Evolutionary conservation across 2,113 vertebrate species (phyloP).

Genomic region (Cavia aperea): DNA sequence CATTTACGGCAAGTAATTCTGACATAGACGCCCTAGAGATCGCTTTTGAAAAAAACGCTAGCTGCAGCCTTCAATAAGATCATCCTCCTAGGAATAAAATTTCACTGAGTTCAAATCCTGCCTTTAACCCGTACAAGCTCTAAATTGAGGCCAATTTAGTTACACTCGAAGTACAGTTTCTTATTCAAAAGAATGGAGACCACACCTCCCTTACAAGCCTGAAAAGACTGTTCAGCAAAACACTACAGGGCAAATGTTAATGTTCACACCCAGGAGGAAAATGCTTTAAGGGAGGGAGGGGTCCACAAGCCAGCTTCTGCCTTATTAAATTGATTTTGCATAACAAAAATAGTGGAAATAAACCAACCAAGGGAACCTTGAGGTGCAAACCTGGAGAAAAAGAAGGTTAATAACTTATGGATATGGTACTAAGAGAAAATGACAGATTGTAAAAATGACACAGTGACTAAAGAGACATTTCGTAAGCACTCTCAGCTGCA

Average conservation of each 20-base stretch:
- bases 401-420: neutral
- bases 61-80: neutral
- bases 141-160: neutral
- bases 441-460: neutral
- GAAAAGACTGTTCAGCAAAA: neutral
- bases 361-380: neutral
- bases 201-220: neutral
- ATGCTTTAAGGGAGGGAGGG: neutral
- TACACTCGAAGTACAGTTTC: neutral
- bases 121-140: neutral
- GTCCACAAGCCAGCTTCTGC: neutral
- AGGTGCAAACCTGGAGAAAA: neutral
- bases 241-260: neutral
- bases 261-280: neutral
- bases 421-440: neutral
- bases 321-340: neutral
- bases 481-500: neutral
- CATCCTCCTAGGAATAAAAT: constrained; percentile 23
- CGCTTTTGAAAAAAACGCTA: neutral
- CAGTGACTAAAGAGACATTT: neutral
- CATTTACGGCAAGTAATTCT: neutral
- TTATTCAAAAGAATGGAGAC: neutral
- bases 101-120: neutral
- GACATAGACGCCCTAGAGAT: neutral
- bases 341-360: constrained; percentile 11